Evolutionary conservation across 2,113 vertebrate species (phyloP).

Genomic region (Aythya baeri): DNA sequence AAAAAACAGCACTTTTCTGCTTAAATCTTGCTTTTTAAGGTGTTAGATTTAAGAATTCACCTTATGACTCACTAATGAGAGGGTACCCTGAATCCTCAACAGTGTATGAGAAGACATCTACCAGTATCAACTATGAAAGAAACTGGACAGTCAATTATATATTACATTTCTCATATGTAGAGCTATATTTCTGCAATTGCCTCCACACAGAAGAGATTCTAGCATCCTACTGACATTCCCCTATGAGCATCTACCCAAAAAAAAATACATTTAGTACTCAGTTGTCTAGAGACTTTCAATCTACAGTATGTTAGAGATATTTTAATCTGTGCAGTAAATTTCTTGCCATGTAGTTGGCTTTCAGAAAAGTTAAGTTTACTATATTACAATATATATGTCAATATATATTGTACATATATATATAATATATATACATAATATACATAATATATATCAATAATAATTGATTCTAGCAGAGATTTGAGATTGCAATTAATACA

Average conservation of each 20-base stretch:
- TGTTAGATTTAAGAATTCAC: background rate
- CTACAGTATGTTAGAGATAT: background rate
- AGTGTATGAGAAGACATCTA: background rate
- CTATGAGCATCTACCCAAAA: background rate
- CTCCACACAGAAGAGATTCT: background rate
- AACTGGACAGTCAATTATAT: background rate
- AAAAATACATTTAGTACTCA: background rate
- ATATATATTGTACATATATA: too few relatives aligned
- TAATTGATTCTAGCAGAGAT: background rate
- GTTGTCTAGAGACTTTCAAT: background rate
- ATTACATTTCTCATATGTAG: background rate
- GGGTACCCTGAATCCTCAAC: background rate
- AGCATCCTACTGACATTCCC: background rate
- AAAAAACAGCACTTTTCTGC: background rate
- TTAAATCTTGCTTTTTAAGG: background rate
- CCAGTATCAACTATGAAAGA: background rate
- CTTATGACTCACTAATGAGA: background rate
- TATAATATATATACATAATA: too few relatives aligned
- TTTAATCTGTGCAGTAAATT: background rate
- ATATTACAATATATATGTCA: too few relatives aligned
- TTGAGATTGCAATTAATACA: background rate
- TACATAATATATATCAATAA: background rate
- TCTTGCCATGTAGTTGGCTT: background rate
- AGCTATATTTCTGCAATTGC: background rate
- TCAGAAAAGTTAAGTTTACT: background rate